Percentiles rank a stretch among this genome's conserved stretches.
These are phyloP conservation scores for Brachyhypopomus occidentalis DNA, from an alignment of 2,113 vertebrate species.

Conservation along the genomic window DNA sequence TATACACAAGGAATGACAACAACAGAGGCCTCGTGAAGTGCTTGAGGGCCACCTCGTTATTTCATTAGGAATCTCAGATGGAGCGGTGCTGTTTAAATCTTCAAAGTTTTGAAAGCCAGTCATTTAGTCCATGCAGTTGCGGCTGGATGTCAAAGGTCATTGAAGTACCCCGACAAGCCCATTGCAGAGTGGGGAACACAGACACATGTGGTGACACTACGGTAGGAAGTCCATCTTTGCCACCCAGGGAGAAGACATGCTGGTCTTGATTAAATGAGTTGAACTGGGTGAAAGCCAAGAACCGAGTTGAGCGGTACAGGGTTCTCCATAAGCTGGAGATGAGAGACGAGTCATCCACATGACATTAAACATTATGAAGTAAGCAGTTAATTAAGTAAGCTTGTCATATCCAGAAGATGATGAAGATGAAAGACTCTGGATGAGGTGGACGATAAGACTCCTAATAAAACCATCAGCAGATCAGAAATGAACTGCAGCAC, in stretches of 20 bases:
- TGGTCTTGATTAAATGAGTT: too few species aligned
- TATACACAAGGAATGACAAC: too few species aligned
- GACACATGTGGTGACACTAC: background rate
- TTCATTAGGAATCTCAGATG: too few species aligned
- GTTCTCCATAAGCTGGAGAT: background rate
- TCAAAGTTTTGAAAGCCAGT: background rate
- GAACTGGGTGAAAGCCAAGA: too few species aligned
- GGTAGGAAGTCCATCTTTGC: background rate
- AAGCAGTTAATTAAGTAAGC: background rate
- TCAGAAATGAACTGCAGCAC: background rate
- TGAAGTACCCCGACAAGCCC: background rate
- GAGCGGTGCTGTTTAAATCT: too few species aligned
- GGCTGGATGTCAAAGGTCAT: background rate
- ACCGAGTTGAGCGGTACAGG: background rate
- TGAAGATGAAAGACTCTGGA: background rate
- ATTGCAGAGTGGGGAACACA: background rate
- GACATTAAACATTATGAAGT: background rate
- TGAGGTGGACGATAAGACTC: too few species aligned
- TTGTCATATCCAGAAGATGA: background rate
- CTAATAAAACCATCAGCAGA: background rate
- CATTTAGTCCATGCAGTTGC: background rate
- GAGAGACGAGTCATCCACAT: background rate
- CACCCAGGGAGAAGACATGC: background rate
- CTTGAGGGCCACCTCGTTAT: too few species aligned
- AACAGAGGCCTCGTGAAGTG: too few species aligned